Evolutionary conservation across 2,113 vertebrate species (phyloP), one percentile per base, ranked within the genome.

Genomic region (Lycaon pictus): DNA sequence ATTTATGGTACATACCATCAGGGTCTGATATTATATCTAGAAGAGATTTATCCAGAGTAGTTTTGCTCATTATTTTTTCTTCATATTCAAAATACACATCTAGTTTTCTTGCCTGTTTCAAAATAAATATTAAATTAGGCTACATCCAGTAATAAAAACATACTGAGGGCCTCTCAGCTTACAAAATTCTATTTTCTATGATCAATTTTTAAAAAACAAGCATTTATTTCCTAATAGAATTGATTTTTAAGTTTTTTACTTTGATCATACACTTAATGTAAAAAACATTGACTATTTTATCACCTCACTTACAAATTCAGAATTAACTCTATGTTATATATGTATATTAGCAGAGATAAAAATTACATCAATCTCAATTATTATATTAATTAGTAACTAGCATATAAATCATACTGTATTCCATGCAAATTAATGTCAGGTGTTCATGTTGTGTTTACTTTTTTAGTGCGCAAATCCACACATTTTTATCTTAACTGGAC

Each of bases 41-140:
- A 95, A 99, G 99, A 63, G 99, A 99, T 98, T 99, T 99, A 97
- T 99, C 99, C 96, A 99, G 98, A 83, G 99, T 99, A 22, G 99
- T 99, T 97, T 99, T 99, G 98, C 99, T 99, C 99, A 99, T 99
- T 98, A 99, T 99, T 98, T 99, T 99, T 98, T 99, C 99, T 98
- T 99, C 99, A 67, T 99, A 99, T 98, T 99, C 99, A 98, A 99
- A 99, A 99, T 99, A 99, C 51, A 99, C 99, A 97, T 99, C 99
- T 97, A 99, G 98, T 97, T 99, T 99, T 83, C 99, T 99, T 97
- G 99, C 98, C 99, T 99, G 98, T 98, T 97, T 97, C 96, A 97
- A 94, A 98, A 37, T 71, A 98, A 98, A 71, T 35, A 27, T 91
- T 95, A 97, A 11, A 88, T 95, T 69, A 69, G 85, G 93, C 62